These are phyloP conservation scores for Heterodera carotae DNA, from an alignment of 1,140 invertebrate genomes.

Conservation along the genomic window DNA sequence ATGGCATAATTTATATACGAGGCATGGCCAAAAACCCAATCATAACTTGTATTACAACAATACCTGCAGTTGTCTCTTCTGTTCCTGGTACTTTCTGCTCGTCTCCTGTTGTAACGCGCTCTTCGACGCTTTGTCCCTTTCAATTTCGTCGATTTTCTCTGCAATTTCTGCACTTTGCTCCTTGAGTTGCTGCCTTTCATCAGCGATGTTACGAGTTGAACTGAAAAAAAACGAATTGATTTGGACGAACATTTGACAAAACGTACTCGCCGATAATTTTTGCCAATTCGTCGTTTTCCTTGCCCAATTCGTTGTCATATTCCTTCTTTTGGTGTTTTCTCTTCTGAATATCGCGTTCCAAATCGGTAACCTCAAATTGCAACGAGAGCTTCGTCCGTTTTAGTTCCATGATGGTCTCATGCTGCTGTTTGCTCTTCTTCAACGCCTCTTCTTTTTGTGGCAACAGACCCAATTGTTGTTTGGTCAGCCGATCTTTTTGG, in stretches of 20 bases:
- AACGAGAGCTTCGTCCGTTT: background rate
- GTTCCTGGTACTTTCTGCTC: background rate
- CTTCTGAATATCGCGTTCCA: background rate
- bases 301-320: constrained; percentile 20
- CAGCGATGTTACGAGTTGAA: constrained; percentile 21
- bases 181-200: constrained; percentile 7
- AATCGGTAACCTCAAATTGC: background rate
- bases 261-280: constrained; percentile 27
- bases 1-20: background rate
- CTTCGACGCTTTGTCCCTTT: background rate
- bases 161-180: background rate
- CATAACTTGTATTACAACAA: background rate
- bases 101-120: background rate
- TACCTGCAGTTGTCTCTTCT: constrained; percentile 9
- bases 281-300: constrained; percentile 13
- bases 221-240: constrained; percentile 9
- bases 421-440: background rate
- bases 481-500: background rate
- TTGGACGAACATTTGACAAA: background rate
- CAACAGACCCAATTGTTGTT: background rate
- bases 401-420: background rate
- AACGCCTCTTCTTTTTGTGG: background rate
- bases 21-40: too few species aligned
- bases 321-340: background rate
- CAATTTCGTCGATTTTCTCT: background rate